Percentiles rank a stretch among this genome's conserved stretches.
These are phyloP conservation scores for Saccostrea cuccullata DNA, from an alignment of 1,140 invertebrate species.

Conservation along the genomic window DNA sequence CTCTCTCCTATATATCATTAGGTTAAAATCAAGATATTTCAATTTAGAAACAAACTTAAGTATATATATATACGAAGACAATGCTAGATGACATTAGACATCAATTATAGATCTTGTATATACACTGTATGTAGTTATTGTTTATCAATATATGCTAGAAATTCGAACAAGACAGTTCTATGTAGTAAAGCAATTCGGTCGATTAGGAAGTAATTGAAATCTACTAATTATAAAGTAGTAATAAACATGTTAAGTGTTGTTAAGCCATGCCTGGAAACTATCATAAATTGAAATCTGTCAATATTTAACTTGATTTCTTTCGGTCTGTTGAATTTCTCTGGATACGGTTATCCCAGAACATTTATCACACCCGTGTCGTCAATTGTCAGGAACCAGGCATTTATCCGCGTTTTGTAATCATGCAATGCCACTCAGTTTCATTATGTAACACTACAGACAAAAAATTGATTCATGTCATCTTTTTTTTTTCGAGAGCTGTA, in stretches of 20 bases:
- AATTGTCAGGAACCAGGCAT: neutral
- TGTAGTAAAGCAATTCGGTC: too few relatives aligned
- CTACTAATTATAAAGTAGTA: neutral
- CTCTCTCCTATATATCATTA: too few relatives aligned
- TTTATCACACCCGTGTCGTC: neutral
- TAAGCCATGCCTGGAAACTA: neutral
- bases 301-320: neutral
- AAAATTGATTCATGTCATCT: neutral
- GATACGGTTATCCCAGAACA: neutral
- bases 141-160: too few relatives aligned
- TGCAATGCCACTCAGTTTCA: neutral
- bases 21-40: too few relatives aligned
- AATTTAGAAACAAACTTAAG: too few relatives aligned
- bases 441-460: constrained; percentile 23
- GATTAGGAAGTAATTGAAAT: too few relatives aligned
- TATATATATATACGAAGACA: too few relatives aligned
- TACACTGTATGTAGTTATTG: too few relatives aligned
- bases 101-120: too few relatives aligned
- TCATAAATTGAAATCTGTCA: neutral
- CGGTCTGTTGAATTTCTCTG: neutral
- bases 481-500: neutral
- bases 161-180: too few relatives aligned
- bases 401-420: neutral
- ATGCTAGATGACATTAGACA: too few relatives aligned
- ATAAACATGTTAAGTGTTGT: too few relatives aligned